phyloP scores from a whole-genome alignment of 2,113 vertebrate genomes.

The Crotophaga sulcirostris region DNA sequence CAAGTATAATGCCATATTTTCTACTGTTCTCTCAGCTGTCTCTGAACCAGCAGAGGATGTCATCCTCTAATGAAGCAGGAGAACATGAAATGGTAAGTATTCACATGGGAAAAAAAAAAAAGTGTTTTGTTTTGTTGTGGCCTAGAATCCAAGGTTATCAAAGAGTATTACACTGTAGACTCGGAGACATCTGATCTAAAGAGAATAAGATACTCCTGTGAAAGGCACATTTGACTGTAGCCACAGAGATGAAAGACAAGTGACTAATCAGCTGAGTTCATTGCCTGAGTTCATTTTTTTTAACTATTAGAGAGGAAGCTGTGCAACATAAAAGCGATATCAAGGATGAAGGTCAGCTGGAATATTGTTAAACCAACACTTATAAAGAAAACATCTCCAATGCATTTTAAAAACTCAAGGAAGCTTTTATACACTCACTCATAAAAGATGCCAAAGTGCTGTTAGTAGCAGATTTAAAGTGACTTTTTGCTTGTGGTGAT shows the following conservation, averaged over 20 bases:
- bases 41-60: background rate
- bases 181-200: background rate
- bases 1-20: background rate
- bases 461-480: slow-evolving; percentile 46
- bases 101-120: background rate
- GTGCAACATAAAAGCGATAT: slow-evolving; percentile 30
- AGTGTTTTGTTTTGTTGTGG: background rate
- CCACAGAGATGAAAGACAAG: slow-evolving; percentile 23
- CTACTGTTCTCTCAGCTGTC: background rate
- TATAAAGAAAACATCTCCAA: slow-evolving; percentile 18
- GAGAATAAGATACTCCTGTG: background rate
- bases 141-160: background rate
- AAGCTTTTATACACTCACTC: slow-evolving; percentile 38
- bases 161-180: background rate
- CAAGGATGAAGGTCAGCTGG: slow-evolving; percentile 47
- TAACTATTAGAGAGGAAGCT: slow-evolving; percentile 3
- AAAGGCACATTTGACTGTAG: slow-evolving; percentile 4
- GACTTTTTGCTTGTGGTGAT: slow-evolving; percentile 59
- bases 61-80: background rate
- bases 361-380: slow-evolving; percentile 54
- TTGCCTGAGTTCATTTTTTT: slow-evolving; percentile 10
- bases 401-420: slow-evolving; percentile 67
- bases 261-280: slow-evolving; percentile 22
- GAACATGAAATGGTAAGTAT: background rate
- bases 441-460: slow-evolving; percentile 56